Base-by-base conservation (phyloP, 2,113 vertebrate genomes). In the Ophthalmolycus amberensis region DNA sequence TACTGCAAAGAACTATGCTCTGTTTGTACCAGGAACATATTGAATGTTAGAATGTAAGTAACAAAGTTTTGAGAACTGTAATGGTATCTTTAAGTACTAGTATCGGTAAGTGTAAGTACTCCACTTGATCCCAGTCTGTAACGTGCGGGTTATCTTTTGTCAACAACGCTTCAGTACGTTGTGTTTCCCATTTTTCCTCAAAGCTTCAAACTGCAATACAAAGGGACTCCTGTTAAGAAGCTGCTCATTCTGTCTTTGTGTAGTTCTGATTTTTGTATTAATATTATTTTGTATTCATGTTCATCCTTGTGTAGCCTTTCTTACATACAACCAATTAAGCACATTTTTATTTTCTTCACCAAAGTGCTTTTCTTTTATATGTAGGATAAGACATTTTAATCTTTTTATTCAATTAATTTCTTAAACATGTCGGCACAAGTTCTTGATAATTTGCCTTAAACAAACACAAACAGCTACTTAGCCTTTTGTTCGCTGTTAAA, bases 151-250 rank as follows among this genome's bases (percentile, higher is more conserved):
- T 5, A 10, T 58, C 56, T 58, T 12, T 12, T 25, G 18, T 50
- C 7, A 20, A 20, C 14, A 37, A 56, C 16, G 3, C 11, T 60
- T 15, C 1, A 46, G 2, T 16, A 14, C 10, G 5, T 68, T 37
- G 32, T 46, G 16, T 56, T 70, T 16, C 32, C 1, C 12, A 60
- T 74, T 14, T 40, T 54, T 70, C 48, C 29, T 42, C 15, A 12
- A 29, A 4, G 50, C 9, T 27, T 77, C 1, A n/a, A 71, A 40
- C 15, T 44, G 37, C 38, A 27, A 54, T 59, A 14, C 48, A 20
- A 78, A 83, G 62, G 82, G 67, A 65, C 3, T 75, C 10, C 9
- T 52, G 40, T 50, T 18, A 25, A 52, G 14, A 67, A 72, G 69
- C 54, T 74, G 75, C 64, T 74, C 34, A 25, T 72, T 60, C 32